Evolutionary conservation across 2,888 invertebrate species (phyloP).

Genomic region (Synanthedon vespiformis): DNA sequence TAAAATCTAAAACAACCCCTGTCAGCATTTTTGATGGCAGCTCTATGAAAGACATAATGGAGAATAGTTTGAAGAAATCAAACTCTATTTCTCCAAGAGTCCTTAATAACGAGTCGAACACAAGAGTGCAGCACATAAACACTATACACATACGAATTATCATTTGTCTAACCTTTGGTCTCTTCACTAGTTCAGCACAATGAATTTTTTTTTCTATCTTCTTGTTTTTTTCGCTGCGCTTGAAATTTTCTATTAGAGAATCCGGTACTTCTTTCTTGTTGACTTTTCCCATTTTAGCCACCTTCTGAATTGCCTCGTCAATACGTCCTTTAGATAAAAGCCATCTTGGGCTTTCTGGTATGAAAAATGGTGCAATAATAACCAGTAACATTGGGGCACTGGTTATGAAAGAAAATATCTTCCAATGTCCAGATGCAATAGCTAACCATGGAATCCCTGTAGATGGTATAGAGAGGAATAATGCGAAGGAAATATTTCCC

Average conservation of each 20-base stretch:
- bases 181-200: slow-evolving; percentile 3
- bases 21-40: slow-evolving; percentile 5
- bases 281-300: slow-evolving; percentile 1
- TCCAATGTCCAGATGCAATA: slow-evolving; percentile 7
- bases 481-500: slow-evolving; percentile 6
- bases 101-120: slow-evolving; percentile 6
- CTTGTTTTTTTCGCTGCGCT: neutral
- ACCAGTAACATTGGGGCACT: slow-evolving; percentile 17
- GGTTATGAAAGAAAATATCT: slow-evolving; percentile 3
- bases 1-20: slow-evolving; percentile 7
- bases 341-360: slow-evolving; percentile 46
- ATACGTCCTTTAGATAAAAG: slow-evolving; percentile 34
- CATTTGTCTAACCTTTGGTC: slow-evolving; percentile 4
- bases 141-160: slow-evolving; percentile 4
- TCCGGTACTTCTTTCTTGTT: slow-evolving; percentile 6
- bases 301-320: slow-evolving; percentile 6
- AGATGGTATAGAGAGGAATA: slow-evolving; percentile 4
- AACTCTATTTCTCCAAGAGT: slow-evolving; percentile 5
- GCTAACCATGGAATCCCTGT: slow-evolving; percentile 7
- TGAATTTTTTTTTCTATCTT: slow-evolving; percentile 1
- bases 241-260: slow-evolving; percentile 5
- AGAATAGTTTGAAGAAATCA: slow-evolving; percentile 7
- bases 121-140: slow-evolving; percentile 5
- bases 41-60: slow-evolving; percentile 7
- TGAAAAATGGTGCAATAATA: slow-evolving; percentile 26